Base-by-base conservation (phyloP, 2,797 vertebrate species). In the Pteropus rufus region DNA sequence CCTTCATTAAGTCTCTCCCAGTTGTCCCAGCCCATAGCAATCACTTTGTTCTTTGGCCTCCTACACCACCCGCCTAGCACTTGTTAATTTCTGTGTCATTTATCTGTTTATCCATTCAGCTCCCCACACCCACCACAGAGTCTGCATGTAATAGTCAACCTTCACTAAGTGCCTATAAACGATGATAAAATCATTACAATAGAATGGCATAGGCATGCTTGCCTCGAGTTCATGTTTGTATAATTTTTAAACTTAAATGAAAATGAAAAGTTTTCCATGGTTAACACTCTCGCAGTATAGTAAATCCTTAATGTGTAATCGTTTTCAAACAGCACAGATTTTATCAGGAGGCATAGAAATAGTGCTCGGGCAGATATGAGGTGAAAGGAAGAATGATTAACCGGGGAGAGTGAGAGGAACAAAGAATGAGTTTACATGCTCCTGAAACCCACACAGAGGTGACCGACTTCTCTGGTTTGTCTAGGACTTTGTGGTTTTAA, bases 41-140 rank as follows among this genome's bases (percentile, higher is more conserved):
- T 84, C 49, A 56, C 70, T 91, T 84, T 95, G 94, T 91, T 95
- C 92, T 89, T 88, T 46, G 64, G 49, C 89, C 54, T 94, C 77
- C 85, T 67, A 56, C 39, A 46, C 67, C 29, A 36, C n/a, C 15
- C 2, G 0, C 36, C 69, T 9, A 24, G 31, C 67, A 31, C 49
- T 87, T 56, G 36, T 72, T 67, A 52, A 49, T 58, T 60, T 79
- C 34, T 64, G 41, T 36, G 76, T 44, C 29, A 52, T 82, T 94
- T 82, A 62, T 73, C 81, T 95, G 69, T 19, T 15, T 60, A 24
- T 81, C 65, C 31, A 15, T 44, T 73, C 72, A 34, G 49, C 9
- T 69, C 14, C 81, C 90, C 69, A 46, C 18, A 39, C 15, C 14
- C 23, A 29, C 36, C 24, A 3, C 54, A 12, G 54, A 70, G 12